A percentile compares a stretch with the other conserved stretches of the same genome.
These are phyloP conservation scores for Procambarus virginalis DNA, from an alignment of 1,140 invertebrate species.

Conservation along the genomic window DNA sequence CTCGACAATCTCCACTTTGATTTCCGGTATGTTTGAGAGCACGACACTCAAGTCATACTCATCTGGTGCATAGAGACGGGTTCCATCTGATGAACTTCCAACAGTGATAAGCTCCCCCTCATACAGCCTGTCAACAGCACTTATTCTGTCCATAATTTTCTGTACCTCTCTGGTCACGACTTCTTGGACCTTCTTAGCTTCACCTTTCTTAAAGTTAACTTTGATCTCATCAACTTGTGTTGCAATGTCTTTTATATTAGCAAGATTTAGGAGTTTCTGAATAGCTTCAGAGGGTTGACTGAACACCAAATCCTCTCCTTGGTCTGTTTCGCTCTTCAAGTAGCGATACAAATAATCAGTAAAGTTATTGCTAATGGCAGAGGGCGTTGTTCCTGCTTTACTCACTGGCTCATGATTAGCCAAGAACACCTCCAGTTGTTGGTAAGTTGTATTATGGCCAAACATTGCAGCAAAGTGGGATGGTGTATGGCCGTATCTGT, in stretches of 20 bases:
- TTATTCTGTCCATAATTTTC: background rate
- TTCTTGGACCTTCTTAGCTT: constrained; percentile 22
- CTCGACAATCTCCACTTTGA: background rate
- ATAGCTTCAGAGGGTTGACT: background rate
- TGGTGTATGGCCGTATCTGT: constrained; percentile 1
- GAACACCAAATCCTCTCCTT: background rate
- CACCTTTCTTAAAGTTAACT: constrained; percentile 3
- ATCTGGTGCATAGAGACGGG: constrained; percentile 39
- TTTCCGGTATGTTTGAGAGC: background rate
- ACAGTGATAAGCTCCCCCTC: constrained; percentile 8
- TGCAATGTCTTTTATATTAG: background rate
- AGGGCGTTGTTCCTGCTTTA: background rate
- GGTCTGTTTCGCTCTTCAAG: background rate
- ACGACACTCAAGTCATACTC: constrained; percentile 43
- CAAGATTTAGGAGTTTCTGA: background rate
- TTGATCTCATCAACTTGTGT: background rate
- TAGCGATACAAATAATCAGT: constrained; percentile 2
- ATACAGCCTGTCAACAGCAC: constrained; percentile 4
- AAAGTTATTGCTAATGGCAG: constrained; percentile 14
- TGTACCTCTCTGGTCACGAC: constrained; percentile 13
- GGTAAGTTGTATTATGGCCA: background rate
- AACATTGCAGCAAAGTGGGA: constrained; percentile 49
- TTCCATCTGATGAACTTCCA: constrained; percentile 31
- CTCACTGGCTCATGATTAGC: background rate
- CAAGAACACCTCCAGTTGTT: background rate